Conservation (phyloP, 2,797 vertebrate genomes). For the Hapalemur alaotrensis region DNA sequence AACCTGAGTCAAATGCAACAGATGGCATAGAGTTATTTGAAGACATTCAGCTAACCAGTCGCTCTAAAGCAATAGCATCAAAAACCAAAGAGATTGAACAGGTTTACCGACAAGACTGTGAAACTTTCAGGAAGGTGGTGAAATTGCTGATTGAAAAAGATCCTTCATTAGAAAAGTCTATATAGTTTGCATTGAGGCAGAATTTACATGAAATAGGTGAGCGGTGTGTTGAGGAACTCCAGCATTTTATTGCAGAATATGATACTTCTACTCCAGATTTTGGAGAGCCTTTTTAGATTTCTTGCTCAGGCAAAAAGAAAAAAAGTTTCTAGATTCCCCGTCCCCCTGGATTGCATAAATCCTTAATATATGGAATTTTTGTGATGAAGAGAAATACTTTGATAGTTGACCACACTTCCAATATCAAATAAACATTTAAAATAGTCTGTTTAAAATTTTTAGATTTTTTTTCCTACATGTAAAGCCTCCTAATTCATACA, state of each 20-base stretch:
- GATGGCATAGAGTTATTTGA: conserved; percentile 81
- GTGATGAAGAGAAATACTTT: conserved; percentile 64
- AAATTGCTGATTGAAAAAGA: conserved; percentile 96
- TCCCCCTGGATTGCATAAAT: conserved; percentile 65
- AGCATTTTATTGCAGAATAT: conserved; percentile 91
- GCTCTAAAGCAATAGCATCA: conserved; percentile 87
- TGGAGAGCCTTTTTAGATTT: conserved; percentile 82
- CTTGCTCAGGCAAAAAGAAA: conserved; percentile 77
- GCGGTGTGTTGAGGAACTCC: conserved; percentile 92
- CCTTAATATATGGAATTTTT: conserved; percentile 70
- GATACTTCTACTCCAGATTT: conserved; percentile 87
- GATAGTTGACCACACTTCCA: conserved; percentile 46
- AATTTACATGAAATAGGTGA: conserved; percentile 93
- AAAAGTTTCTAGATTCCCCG: background rate
- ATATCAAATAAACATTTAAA: conserved; percentile 63
- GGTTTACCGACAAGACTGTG: conserved; percentile 95
- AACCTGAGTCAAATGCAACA: conserved; percentile 75
- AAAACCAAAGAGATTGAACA: conserved; percentile 91
- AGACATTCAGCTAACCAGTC: conserved; percentile 79
- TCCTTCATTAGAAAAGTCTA: conserved; percentile 90
- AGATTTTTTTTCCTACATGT: conserved; percentile 6
- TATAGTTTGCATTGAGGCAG: conserved; percentile 90
- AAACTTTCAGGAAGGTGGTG: conserved; percentile 96
- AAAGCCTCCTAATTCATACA: conserved; percentile 2
- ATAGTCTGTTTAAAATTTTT: conserved; percentile 49